These are phyloP conservation scores for Mesaphorura yosii DNA, from an alignment of 1,140 invertebrate genomes.

Conservation along the genomic window DNA sequence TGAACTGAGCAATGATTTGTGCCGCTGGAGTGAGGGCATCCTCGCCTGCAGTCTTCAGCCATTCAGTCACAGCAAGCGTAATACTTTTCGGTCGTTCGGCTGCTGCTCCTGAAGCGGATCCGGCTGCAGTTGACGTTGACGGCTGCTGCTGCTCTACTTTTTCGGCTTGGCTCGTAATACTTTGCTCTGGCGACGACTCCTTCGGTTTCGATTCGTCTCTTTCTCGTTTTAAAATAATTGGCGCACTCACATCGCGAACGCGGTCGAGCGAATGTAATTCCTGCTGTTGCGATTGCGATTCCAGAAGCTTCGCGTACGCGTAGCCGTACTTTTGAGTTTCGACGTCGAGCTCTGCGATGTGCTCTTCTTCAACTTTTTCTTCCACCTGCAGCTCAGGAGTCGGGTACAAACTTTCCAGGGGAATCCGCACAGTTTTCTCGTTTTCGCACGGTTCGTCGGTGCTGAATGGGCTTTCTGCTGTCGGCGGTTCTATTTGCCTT, in stretches of 20 bases:
- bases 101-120: neutral
- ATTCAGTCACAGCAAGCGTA: constrained; percentile 31
- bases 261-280: too few relatives aligned
- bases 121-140: neutral
- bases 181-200: neutral
- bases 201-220: neutral
- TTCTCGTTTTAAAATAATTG: too few relatives aligned
- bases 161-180: neutral
- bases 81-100: constrained; percentile 27
- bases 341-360: too few relatives aligned
- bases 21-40: constrained; percentile 26
- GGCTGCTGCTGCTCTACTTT: neutral
- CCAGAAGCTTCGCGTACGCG: too few relatives aligned
- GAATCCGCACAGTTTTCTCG: too few relatives aligned
- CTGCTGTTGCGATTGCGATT: neutral
- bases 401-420: too few relatives aligned
- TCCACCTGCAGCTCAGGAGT: too few relatives aligned
- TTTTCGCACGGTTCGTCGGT: too few relatives aligned
- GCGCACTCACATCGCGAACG: too few relatives aligned
- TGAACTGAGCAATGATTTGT: constrained; percentile 3
- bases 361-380: too few relatives aligned
- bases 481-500: neutral
- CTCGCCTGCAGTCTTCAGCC: constrained; percentile 30
- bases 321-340: too few relatives aligned
- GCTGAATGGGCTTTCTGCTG: too few relatives aligned